Evolutionary conservation across 1,140 invertebrate species (phyloP).

Genomic region (Phthorimaea operculella): DNA sequence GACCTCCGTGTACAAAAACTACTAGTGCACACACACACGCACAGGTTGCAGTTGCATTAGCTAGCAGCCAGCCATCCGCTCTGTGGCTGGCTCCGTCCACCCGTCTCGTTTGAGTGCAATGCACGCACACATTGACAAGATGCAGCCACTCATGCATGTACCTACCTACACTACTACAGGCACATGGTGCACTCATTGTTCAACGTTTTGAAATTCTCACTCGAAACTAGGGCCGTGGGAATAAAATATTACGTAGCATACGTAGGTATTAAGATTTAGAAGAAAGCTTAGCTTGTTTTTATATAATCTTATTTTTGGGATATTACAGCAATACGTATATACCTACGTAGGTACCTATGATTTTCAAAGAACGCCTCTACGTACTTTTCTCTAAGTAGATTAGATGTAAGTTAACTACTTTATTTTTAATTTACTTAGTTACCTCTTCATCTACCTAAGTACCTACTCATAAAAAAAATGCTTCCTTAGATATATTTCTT

Average conservation of each 20-base stretch:
- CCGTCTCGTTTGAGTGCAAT: constrained; percentile 22
- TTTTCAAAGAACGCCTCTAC: too few relatives aligned
- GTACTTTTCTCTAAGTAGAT: too few relatives aligned
- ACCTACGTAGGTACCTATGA: too few relatives aligned
- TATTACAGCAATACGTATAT: too few relatives aligned
- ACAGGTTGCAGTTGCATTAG: constrained; percentile 18
- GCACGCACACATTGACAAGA: constrained; percentile 27
- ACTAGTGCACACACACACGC: constrained; percentile 24
- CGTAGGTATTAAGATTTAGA: not conserved
- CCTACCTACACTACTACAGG: constrained; percentile 36
- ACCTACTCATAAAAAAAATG: too few relatives aligned
- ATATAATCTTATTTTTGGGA: too few relatives aligned
- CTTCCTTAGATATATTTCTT: too few relatives aligned
- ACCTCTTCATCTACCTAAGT: too few relatives aligned
- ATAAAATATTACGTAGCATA: constrained; percentile 21
- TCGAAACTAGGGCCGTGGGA: constrained; percentile 53
- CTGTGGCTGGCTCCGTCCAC: constrained; percentile 2
- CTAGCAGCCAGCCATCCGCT: constrained; percentile 29
- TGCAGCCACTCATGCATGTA: constrained; percentile 13
- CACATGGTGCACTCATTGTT: constrained; percentile 55
- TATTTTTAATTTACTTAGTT: too few relatives aligned
- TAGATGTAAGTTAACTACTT: too few relatives aligned
- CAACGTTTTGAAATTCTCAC: constrained; percentile 61
- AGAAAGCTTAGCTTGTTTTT: not conserved
- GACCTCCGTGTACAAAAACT: constrained; percentile 1